phyloP scores from a whole-genome alignment of 1,140 invertebrate species.

The Saccostrea echinata region DNA sequence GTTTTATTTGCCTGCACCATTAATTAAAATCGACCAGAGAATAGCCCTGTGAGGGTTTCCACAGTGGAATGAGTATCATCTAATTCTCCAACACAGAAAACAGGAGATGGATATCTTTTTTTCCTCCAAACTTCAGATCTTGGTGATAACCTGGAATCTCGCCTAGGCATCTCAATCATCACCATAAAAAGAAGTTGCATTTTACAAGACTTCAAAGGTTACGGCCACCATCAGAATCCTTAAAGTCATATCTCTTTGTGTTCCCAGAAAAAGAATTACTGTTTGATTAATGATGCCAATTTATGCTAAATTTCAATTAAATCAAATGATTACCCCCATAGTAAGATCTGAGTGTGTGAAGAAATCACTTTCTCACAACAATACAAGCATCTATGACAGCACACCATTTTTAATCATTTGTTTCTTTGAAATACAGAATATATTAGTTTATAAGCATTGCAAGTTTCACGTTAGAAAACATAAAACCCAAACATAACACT shows the following conservation, averaged over 20 bases:
- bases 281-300: conserved; percentile 13
- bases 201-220: conserved; percentile 21
- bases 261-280: conserved; percentile 12
- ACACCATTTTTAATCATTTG: neutral
- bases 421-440: neutral
- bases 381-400: neutral
- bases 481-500: neutral
- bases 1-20: conserved; percentile 22
- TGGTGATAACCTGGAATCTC: neutral
- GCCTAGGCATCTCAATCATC: conserved; percentile 21
- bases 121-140: conserved; percentile 21
- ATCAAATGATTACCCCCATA: conserved; percentile 17
- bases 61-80: neutral
- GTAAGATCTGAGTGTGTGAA: neutral
- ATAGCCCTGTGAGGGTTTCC: neutral
- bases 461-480: neutral
- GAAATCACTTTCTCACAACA: neutral
- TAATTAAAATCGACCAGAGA: conserved; percentile 1
- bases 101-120: neutral
- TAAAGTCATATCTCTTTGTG: conserved; percentile 1
- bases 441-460: neutral
- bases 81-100: neutral
- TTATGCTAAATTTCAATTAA: conserved; percentile 31
- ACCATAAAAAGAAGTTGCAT: conserved; percentile 20
- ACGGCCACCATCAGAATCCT: neutral